phyloP scores from a whole-genome alignment of 2,888 invertebrate genomes.

The Liposcelis brunnea region DNA sequence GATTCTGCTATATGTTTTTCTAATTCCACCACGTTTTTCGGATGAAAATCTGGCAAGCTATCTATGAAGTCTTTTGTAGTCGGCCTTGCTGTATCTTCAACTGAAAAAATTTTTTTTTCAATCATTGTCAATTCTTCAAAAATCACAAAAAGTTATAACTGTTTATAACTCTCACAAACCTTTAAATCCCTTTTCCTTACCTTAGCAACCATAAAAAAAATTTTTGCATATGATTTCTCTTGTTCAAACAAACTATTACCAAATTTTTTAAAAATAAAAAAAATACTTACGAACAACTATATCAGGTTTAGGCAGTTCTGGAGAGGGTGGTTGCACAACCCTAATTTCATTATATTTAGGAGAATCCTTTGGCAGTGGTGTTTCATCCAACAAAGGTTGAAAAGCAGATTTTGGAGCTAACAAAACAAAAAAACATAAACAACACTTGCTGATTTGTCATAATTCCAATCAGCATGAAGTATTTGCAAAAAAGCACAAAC shows the following conservation, averaged over 20 bases:
- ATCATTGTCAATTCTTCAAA: conserved; percentile 14
- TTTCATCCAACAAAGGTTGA: conserved; percentile 21
- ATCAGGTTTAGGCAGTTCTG: conserved; percentile 15
- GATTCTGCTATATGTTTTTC: conserved; percentile 37
- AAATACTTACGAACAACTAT: conserved; percentile 16
- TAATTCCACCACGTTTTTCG: conserved; percentile 32
- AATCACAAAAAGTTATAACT: too few relatives aligned
- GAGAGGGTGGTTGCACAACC: conserved; percentile 16
- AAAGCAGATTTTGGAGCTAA: conserved; percentile 26
- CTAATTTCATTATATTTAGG: too few relatives aligned
- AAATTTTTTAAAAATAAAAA: conserved; percentile 1
- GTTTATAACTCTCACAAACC: neutral
- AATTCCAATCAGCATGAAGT: too few relatives aligned
- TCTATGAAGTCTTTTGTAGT: too few relatives aligned
- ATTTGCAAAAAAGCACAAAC: too few relatives aligned
- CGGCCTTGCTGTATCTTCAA: conserved; percentile 18
- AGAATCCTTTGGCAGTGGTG: conserved; percentile 18
- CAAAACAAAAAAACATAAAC: conserved; percentile 2
- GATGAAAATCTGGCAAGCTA: conserved; percentile 24
- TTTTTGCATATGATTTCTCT: neutral
- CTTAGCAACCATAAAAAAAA: conserved; percentile 13
- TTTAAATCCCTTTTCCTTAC: conserved; percentile 5
- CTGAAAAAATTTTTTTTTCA: conserved; percentile 11
- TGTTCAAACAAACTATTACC: too few relatives aligned
- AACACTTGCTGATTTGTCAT: too few relatives aligned